Conservation (phyloP, 1,140 invertebrate species). For the Ceratitis capitata region DNA sequence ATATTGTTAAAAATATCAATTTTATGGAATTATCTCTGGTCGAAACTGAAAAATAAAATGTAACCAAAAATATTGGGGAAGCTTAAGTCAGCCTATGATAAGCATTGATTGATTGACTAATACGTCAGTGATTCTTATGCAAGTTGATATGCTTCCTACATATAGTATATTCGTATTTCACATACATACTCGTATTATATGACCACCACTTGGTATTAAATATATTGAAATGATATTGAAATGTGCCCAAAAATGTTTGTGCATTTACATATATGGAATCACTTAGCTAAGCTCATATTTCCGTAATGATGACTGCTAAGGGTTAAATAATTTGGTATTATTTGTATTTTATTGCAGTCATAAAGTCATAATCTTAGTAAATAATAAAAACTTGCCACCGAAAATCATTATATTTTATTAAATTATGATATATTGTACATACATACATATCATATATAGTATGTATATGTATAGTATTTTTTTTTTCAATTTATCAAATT, state of each 20-base stretch:
- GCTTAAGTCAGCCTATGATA: background rate
- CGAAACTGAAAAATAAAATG: background rate
- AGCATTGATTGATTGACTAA: slow-evolving; percentile 26
- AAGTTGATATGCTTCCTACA: background rate
- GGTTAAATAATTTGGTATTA: background rate
- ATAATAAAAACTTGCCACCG: background rate
- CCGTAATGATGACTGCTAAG: background rate
- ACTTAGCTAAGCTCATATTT: background rate
- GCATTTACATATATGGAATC: background rate
- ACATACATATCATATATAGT: too few species aligned
- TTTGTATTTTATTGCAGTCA: background rate
- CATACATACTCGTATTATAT: background rate
- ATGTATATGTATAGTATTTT: too few species aligned
- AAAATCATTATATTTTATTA: background rate
- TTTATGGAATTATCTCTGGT: background rate
- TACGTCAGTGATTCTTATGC: background rate
- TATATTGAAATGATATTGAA: background rate
- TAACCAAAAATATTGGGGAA: background rate
- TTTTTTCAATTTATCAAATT: background rate
- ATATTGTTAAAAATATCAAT: too few species aligned
- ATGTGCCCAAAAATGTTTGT: background rate
- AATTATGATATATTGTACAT: too few species aligned
- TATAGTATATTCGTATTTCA: too few species aligned
- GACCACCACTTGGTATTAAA: background rate
- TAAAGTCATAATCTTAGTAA: background rate